These are phyloP conservation scores for Ectemnius continuus DNA, from an alignment of 2,888 invertebrate species.

Conservation along the genomic window DNA sequence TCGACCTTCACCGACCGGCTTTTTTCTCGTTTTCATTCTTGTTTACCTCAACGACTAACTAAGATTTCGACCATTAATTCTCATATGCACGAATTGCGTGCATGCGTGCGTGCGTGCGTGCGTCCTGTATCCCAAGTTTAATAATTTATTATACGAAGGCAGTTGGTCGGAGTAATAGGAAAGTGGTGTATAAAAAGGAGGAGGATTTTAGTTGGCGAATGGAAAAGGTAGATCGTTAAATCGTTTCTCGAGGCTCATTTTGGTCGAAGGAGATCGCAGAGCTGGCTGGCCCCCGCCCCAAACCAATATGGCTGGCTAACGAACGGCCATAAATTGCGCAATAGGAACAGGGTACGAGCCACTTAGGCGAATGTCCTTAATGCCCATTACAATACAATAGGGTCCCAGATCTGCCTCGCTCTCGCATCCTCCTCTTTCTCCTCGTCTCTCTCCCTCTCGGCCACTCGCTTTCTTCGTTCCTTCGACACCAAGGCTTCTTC, in stretches of 20 bases:
- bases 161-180: background rate
- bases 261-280: conserved; percentile 6
- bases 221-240: too few relatives aligned
- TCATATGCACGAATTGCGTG: background rate
- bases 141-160: background rate
- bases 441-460: background rate
- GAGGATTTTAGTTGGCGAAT: too few relatives aligned
- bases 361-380: conserved; percentile 67
- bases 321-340: conserved; percentile 71
- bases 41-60: background rate
- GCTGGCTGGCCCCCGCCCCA: background rate
- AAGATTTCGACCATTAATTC: conserved; percentile 24
- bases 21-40: conserved; percentile 13
- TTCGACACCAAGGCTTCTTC: conserved; percentile 30
- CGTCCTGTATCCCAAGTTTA: background rate
- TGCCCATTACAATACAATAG: conserved; percentile 76
- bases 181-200: too few relatives aligned
- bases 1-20: conserved; percentile 36
- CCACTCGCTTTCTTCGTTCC: conserved; percentile 25
- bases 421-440: conserved; percentile 15
- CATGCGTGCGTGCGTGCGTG: background rate
- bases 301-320: conserved; percentile 60
- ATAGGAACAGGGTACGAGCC: conserved; percentile 63
- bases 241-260: background rate
- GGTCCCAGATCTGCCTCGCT: conserved; percentile 42